These are phyloP conservation scores for Maniola hyperantus DNA, from an alignment of 2,888 invertebrate species.

Conservation along the genomic window DNA sequence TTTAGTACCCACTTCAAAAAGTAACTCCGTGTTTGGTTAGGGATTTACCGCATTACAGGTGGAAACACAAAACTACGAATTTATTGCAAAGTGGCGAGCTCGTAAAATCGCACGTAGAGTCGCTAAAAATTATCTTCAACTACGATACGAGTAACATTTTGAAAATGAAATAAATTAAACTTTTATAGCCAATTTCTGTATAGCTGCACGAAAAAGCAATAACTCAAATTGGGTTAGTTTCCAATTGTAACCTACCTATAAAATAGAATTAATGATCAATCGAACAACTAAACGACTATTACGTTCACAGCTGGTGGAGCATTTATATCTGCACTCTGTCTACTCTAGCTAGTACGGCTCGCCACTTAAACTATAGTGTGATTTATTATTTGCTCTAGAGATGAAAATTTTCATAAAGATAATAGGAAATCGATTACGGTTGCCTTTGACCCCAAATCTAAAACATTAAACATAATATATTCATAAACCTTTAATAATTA, in stretches of 20 bases:
- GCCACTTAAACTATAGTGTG: not conserved
- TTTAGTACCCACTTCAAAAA: too few relatives aligned
- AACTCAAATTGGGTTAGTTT: constrained; percentile 21
- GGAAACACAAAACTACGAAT: not conserved
- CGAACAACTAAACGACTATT: constrained; percentile 28
- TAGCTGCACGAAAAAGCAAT: constrained; percentile 1
- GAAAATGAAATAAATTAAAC: not conserved
- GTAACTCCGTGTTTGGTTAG: not conserved
- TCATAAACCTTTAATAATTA: too few relatives aligned
- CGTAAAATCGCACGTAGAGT: not conserved
- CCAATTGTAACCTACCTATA: constrained; percentile 19
- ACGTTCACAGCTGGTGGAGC: constrained; percentile 28
- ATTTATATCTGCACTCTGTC: constrained; percentile 24
- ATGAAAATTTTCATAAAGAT: too few relatives aligned
- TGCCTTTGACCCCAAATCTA: too few relatives aligned
- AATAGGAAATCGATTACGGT: too few relatives aligned
- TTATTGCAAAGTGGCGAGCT: not conserved
- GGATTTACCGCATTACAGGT: not conserved
- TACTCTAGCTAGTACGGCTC: constrained; percentile 5
- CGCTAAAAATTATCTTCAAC: not conserved
- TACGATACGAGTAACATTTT: not conserved
- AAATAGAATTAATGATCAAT: constrained; percentile 30
- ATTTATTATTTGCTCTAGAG: too few relatives aligned
- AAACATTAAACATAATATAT: too few relatives aligned
- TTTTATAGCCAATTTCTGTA: constrained; percentile 3